A percentile compares a stretch with the other conserved stretches of the same genome.
Conservation (phyloP, 1,140 invertebrate species). For the Papilio dardanus region DNA sequence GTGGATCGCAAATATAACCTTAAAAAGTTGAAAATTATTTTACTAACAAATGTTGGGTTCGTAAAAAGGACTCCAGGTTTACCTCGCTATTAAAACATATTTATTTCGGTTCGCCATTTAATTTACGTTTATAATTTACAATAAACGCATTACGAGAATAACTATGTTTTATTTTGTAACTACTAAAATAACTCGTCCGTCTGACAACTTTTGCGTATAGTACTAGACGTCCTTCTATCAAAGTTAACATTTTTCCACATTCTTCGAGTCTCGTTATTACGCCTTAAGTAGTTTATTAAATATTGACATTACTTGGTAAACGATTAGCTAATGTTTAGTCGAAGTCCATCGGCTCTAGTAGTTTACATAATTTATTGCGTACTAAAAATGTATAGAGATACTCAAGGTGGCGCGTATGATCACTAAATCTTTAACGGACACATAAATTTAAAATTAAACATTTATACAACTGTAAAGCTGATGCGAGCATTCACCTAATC, state of each 20-base stretch:
- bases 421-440: neutral
- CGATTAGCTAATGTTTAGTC: conserved; percentile 21
- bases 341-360: neutral
- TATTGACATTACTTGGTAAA: conserved; percentile 13
- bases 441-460: conserved; percentile 15
- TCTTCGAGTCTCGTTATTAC: conserved; percentile 17
- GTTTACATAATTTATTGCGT: conserved; percentile 18
- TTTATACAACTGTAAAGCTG: neutral
- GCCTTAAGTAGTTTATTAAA: conserved; percentile 14
- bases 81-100: neutral
- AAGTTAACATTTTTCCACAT: conserved; percentile 19
- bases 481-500: neutral
- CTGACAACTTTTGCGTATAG: conserved; percentile 1
- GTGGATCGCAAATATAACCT: too few species aligned
- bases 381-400: conserved; percentile 10
- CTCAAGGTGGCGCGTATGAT: neutral
- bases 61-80: neutral
- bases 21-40: too few species aligned
- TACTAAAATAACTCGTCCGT: neutral
- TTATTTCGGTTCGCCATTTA: neutral
- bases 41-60: too few species aligned
- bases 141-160: neutral
- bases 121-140: neutral
- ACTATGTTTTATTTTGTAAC: neutral
- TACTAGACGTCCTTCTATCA: neutral